A percentile compares a stretch with the other conserved stretches of the same genome.
These are phyloP conservation scores for Scophthalmus maximus DNA, from an alignment of 2,113 vertebrate genomes.

Conservation along the genomic window DNA sequence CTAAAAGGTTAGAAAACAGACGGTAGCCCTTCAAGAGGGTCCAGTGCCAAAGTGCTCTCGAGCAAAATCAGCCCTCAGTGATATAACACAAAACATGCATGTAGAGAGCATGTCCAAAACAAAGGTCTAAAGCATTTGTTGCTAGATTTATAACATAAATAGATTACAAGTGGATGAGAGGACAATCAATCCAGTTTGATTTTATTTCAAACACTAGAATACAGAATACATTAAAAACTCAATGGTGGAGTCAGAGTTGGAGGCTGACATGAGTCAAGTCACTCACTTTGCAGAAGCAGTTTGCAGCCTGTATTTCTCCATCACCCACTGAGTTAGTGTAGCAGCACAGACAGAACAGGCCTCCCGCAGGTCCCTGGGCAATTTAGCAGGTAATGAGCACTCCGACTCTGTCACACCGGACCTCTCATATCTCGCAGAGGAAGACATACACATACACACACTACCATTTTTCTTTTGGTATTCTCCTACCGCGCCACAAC, in stretches of 20 bases:
- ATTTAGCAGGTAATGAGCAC: constrained; percentile 64
- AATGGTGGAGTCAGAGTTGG: neutral
- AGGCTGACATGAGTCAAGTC: constrained; percentile 6
- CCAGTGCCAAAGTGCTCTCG: no score
- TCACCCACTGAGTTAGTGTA: constrained; percentile 1
- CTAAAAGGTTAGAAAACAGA: constrained; percentile 26
- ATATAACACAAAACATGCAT: neutral
- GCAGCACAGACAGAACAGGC: constrained; percentile 22
- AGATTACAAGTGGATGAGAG: no score
- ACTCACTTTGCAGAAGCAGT: neutral
- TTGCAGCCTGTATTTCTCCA: neutral
- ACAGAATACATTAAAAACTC: neutral
- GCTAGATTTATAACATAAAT: no score
- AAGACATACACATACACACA: neutral
- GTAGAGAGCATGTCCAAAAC: no score
- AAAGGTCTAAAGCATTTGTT: no score
- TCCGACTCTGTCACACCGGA: constrained; percentile 20
- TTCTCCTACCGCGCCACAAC: no score
- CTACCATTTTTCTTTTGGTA: no score
- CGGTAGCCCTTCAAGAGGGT: constrained; percentile 1
- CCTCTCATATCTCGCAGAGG: constrained; percentile 16
- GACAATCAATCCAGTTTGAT: neutral
- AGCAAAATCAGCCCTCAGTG: constrained; percentile 26
- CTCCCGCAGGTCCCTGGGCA: constrained; percentile 57
- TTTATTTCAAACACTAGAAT: constrained; percentile 3